Percentiles rank a stretch among this genome's conserved stretches.
phyloP scores from a whole-genome alignment of 2,888 invertebrate species.

The Stramonita haemastoma region DNA sequence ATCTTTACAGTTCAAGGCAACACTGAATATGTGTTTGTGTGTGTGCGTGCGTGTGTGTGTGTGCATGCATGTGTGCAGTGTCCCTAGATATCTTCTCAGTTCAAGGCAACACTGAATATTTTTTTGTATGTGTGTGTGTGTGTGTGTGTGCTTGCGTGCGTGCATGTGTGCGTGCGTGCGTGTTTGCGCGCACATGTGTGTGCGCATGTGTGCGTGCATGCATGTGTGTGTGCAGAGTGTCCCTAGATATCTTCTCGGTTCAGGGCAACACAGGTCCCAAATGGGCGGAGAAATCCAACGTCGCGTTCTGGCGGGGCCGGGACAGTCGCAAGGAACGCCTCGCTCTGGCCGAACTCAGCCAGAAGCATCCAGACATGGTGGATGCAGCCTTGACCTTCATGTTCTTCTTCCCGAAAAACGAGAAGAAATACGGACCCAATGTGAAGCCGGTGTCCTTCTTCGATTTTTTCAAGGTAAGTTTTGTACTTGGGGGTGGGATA shows the following conservation, averaged over 20 bases:
- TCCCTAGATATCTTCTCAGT: too few relatives aligned
- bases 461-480: conserved; percentile 91
- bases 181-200: not conserved
- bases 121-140: too few relatives aligned
- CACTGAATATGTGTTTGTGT: too few relatives aligned
- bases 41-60: too few relatives aligned
- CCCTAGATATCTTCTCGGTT: conserved; percentile 92
- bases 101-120: too few relatives aligned
- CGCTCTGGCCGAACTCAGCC: conserved; percentile 88
- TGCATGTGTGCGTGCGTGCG: too few relatives aligned
- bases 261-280: conserved; percentile 85
- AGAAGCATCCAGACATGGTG: conserved; percentile 86
- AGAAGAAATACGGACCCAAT: conserved; percentile 90
- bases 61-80: too few relatives aligned
- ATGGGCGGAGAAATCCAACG: conserved; percentile 87
- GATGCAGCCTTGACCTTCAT: conserved; percentile 96
- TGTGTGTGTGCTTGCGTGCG: too few relatives aligned
- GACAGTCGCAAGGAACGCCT: conserved; percentile 92
- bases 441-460: conserved; percentile 91
- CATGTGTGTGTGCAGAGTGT: conserved; percentile 82
- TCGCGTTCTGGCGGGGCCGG: conserved; percentile 94
- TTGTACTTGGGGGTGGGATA: not conserved
- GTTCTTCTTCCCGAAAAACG: conserved; percentile 94
- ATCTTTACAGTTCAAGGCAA: too few relatives aligned
- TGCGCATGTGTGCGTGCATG: not conserved